Evolutionary conservation across 2,797 vertebrate species (phyloP).

Genomic region (Simalia tracyae): DNA sequence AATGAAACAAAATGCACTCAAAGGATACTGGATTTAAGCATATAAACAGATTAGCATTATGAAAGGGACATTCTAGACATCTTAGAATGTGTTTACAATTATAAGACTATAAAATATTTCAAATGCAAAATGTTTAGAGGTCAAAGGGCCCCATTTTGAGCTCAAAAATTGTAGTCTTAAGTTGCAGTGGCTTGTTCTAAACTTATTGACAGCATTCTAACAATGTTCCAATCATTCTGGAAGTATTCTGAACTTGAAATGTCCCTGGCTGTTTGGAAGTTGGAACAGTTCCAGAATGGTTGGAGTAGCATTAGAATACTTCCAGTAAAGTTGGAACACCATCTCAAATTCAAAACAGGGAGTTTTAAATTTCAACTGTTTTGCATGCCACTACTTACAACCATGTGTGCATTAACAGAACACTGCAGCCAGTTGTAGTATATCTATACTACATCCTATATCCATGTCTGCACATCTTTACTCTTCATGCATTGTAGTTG

Average conservation of each 20-base stretch:
- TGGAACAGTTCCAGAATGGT: not conserved
- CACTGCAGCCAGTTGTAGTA: not conserved
- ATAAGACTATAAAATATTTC: not conserved
- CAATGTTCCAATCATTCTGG: not conserved
- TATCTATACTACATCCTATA: not conserved
- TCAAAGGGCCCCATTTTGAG: not conserved
- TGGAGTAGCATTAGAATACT: not conserved
- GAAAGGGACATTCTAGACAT: not conserved
- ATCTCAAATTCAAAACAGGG: not conserved
- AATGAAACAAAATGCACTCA: constrained; percentile 49
- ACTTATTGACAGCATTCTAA: not conserved
- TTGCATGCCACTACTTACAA: not conserved
- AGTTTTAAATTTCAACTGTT: not conserved
- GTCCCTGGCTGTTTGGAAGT: not conserved
- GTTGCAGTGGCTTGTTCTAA: not conserved
- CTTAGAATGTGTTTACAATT: not conserved
- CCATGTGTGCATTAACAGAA: not conserved
- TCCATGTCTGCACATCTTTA: not conserved
- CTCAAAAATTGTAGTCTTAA: not conserved
- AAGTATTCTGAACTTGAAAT: not conserved
- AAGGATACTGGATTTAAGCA: constrained; percentile 51
- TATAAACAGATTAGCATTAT: not conserved
- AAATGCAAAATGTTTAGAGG: not conserved
- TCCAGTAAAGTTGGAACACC: not conserved
- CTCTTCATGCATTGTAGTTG: not conserved